Evolutionary conservation across 2,888 invertebrate species (phyloP), one percentile per base, ranked within the genome.

Genomic region (Lasioglossum lativentre): DNA sequence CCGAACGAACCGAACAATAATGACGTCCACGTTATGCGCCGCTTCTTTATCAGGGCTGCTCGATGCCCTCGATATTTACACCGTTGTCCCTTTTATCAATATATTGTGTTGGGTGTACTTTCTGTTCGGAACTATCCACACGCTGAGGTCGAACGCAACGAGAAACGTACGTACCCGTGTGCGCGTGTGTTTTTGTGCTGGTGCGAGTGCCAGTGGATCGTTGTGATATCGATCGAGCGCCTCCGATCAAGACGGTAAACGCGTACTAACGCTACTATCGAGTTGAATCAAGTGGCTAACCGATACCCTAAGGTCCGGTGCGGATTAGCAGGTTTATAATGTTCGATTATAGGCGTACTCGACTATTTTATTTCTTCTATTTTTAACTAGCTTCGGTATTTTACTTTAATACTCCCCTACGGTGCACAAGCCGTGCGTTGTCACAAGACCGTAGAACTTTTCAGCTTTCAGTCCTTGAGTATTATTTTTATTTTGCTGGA

Each of bases 141-240:
- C 78, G 68, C 73, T 77, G 70, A 77, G 76, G 66, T 86, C 74
- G 52, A 82, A 74, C 34, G 40, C 86, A 79, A 27, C 83, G 38
- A 82, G 70, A 78, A 66, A 80, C 73, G 63, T 87, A 88, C 83
- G 83, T 81, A 89, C 86, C 86, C 52, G 59, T 78, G 79, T 79
- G 80, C 14, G 70, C n/a, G 38, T 40, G 68, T 40, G 38, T 23
- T 23, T 23, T 23, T 23, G 23, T 38, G 38, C 68, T 38, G 23
- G 34, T 38, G 68, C 38, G 68, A 14, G 30, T 56, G 52, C 52
- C n/a, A 56, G 56, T 12, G 10, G 68, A 68, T 23, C 23, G 23
- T 10, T 68, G 38, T 12, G 34, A 30, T 30, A 5, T 63, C 19
- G 63, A 63, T 4, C 19, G 34, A 68, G 23, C 23, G 68, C 4